Percentiles rank a stretch among this genome's conserved stretches.
Evolutionary conservation across 2,888 invertebrate genomes (phyloP).

Genomic region (Scelioninae gen. 1): DNA sequence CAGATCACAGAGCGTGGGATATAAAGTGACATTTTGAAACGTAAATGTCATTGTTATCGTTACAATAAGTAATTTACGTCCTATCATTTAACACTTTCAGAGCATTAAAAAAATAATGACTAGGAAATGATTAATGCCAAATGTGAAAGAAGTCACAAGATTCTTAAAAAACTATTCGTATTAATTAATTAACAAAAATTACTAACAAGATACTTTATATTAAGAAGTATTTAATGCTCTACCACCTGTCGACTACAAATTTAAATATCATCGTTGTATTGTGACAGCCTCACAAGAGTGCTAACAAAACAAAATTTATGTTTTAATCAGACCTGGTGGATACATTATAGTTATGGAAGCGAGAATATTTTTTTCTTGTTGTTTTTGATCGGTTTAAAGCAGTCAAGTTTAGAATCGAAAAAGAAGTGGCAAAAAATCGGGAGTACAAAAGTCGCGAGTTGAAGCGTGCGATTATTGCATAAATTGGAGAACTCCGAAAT

Average conservation of each 20-base stretch:
- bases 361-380: slow-evolving; percentile 7
- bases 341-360: slow-evolving; percentile 31
- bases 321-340: slow-evolving; percentile 52
- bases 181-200: slow-evolving; percentile 29
- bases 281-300: slow-evolving; percentile 43
- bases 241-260: slow-evolving; percentile 22
- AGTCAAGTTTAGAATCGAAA: slow-evolving; percentile 8
- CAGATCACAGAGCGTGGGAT: slow-evolving; percentile 32
- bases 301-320: slow-evolving; percentile 60
- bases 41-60: slow-evolving; percentile 49
- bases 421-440: slow-evolving; percentile 41
- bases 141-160: slow-evolving; percentile 1
- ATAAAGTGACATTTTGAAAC: slow-evolving; percentile 48
- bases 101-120: slow-evolving; percentile 19
- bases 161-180: neutral
- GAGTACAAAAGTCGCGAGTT: slow-evolving; percentile 46
- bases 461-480: slow-evolving; percentile 73
- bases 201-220: slow-evolving; percentile 13
- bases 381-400: slow-evolving; percentile 23
- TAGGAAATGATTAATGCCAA: slow-evolving; percentile 7
- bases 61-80: slow-evolving; percentile 44
- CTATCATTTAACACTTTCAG: slow-evolving; percentile 41
- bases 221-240: neutral
- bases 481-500: slow-evolving; percentile 75
- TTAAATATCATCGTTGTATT: slow-evolving; percentile 57